A percentile compares a stretch with the other conserved stretches of the same genome.
These are phyloP conservation scores for Oscheius sp. DNA, from an alignment of 1,140 invertebrate genomes.

Conservation along the genomic window DNA sequence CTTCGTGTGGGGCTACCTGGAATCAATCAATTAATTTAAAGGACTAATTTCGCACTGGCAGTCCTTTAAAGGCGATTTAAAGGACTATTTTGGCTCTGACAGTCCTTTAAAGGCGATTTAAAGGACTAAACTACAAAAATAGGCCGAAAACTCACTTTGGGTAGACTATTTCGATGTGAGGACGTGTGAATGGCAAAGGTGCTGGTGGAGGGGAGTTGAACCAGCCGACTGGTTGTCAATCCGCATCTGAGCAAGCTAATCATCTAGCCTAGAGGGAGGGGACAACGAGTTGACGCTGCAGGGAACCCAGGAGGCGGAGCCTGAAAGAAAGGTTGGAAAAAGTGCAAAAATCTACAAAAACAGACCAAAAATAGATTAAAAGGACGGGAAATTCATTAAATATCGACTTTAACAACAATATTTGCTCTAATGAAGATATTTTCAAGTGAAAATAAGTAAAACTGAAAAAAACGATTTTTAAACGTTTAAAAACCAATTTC, in stretches of 20 bases:
- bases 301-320: no score
- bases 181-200: neutral
- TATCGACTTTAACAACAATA: no score
- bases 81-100: neutral
- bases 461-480: no score
- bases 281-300: no score
- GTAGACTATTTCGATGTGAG: neutral
- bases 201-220: neutral
- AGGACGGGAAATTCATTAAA: no score
- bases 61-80: neutral
- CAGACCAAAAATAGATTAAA: no score
- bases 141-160: neutral
- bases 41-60: neutral
- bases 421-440: no score
- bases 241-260: neutral
- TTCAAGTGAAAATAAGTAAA: no score
- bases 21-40: neutral
- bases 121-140: neutral
- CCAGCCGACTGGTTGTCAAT: neutral
- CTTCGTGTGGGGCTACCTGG: constrained; percentile 26
- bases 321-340: no score
- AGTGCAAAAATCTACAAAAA: no score
- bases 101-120: no score
- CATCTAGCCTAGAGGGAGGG: neutral
- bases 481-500: no score